Evolutionary conservation across 2,888 invertebrate genomes (phyloP).

Genomic region (Microplitis deprimator): DNA sequence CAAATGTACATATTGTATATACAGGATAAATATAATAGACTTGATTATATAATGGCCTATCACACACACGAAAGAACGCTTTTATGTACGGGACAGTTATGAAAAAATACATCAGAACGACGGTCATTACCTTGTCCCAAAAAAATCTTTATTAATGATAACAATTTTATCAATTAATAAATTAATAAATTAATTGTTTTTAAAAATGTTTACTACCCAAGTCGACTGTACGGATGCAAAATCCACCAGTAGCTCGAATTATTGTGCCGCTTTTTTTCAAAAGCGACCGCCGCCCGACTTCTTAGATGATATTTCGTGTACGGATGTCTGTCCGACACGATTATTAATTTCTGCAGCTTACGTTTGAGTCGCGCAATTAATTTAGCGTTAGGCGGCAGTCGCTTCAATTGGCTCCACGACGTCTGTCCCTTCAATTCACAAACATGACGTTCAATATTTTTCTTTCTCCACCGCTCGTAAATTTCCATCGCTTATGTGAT

Average conservation of each 20-base stretch:
- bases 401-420: slow-evolving; percentile 65
- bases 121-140: slow-evolving; percentile 63
- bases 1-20: slow-evolving; percentile 55
- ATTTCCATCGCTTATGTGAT: not conserved
- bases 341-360: slow-evolving; percentile 60
- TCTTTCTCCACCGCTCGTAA: slow-evolving; percentile 23
- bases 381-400: slow-evolving; percentile 65
- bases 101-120: slow-evolving; percentile 58
- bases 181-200: not conserved
- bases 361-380: slow-evolving; percentile 57
- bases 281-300: slow-evolving; percentile 63
- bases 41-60: slow-evolving; percentile 31
- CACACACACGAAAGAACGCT: slow-evolving; percentile 56
- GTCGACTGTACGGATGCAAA: slow-evolving; percentile 66
- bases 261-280: slow-evolving; percentile 65
- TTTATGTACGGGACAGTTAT: slow-evolving; percentile 56
- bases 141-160: slow-evolving; percentile 51
- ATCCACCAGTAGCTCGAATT: slow-evolving; percentile 62
- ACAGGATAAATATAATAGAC: slow-evolving; percentile 52
- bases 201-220: slow-evolving; percentile 54
- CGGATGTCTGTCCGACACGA: slow-evolving; percentile 61
- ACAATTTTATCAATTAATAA: not conserved
- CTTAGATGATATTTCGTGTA: slow-evolving; percentile 60
- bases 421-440: slow-evolving; percentile 59
- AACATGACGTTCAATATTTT: slow-evolving; percentile 51